A percentile compares a stretch with the other conserved stretches of the same genome.
Conservation (phyloP, 2,888 invertebrate species). For the Cosmia trapezina region DNA sequence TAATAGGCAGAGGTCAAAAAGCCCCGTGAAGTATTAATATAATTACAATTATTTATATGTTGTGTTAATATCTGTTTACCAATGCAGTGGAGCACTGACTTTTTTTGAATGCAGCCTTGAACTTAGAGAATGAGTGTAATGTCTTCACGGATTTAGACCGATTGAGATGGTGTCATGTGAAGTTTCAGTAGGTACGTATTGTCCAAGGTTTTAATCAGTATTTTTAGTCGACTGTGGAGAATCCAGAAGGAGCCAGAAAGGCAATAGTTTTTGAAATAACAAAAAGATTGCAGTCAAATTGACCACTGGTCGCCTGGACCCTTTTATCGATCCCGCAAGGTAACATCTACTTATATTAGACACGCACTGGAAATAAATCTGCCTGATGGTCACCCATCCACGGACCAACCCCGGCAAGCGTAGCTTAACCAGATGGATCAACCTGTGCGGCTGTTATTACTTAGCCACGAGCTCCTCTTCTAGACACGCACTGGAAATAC, state of each 20-base stretch:
- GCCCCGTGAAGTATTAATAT: slow-evolving; percentile 16
- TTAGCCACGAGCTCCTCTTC: no score
- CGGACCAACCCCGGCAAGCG: no score
- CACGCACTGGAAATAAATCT: no score
- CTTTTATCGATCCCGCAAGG: background rate
- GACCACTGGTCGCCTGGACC: background rate
- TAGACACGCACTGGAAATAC: no score
- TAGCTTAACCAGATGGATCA: no score
- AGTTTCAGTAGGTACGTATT: background rate
- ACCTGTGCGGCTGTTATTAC: no score
- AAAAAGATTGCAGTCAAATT: background rate
- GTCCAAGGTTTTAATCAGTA: background rate
- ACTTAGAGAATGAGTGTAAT: slow-evolving; percentile 15
- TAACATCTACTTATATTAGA: no score
- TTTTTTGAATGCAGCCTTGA: slow-evolving; percentile 43
- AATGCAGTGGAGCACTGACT: slow-evolving; percentile 19
- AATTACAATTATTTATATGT: slow-evolving; percentile 44
- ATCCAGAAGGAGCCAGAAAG: no score
- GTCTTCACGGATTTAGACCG: slow-evolving; percentile 9
- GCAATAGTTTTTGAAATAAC: no score
- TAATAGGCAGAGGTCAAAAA: slow-evolving; percentile 29
- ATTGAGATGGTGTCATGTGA: background rate
- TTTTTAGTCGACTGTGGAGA: no score
- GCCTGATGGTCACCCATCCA: no score
- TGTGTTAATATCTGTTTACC: slow-evolving; percentile 27